Percentiles rank a stretch among this genome's conserved stretches.
Evolutionary conservation across 2,888 invertebrate species (phyloP).

Genomic region (Pemphredon lugubris): DNA sequence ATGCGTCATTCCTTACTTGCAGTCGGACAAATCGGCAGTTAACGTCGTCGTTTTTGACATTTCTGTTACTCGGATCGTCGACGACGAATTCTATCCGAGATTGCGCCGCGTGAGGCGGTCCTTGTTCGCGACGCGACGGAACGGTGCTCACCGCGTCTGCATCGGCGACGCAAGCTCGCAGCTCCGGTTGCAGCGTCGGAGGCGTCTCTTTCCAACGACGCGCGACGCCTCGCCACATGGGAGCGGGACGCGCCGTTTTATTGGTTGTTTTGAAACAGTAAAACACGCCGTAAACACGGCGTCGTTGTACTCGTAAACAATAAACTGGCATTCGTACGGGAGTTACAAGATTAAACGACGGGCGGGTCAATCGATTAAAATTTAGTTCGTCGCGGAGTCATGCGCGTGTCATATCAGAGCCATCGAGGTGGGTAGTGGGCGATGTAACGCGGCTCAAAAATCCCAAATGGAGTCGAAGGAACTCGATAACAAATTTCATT

Average conservation of each 20-base stretch:
- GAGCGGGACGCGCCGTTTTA: conserved; percentile 54
- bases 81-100: background rate
- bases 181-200: conserved; percentile 47
- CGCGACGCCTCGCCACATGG: conserved; percentile 8
- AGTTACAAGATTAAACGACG: conserved; percentile 49
- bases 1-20: conserved; percentile 24
- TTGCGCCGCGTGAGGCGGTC: too few species aligned
- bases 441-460: background rate
- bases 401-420: background rate
- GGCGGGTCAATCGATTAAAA: conserved; percentile 42
- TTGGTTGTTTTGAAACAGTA: conserved; percentile 66
- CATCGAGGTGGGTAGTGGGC: background rate
- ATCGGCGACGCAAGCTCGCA: conserved; percentile 15
- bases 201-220: conserved; percentile 38
- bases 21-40: conserved; percentile 41
- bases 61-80: conserved; percentile 14
- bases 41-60: conserved; percentile 32
- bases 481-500: conserved; percentile 2
- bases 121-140: background rate
- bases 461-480: background rate
- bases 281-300: conserved; percentile 61
- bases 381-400: conserved; percentile 30
- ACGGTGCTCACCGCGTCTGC: background rate
- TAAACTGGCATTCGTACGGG: conserved; percentile 37
- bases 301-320: conserved; percentile 52